These are phyloP conservation scores for Morinoia aosen DNA, from an alignment of 2,888 invertebrate species.

Conservation along the genomic window DNA sequence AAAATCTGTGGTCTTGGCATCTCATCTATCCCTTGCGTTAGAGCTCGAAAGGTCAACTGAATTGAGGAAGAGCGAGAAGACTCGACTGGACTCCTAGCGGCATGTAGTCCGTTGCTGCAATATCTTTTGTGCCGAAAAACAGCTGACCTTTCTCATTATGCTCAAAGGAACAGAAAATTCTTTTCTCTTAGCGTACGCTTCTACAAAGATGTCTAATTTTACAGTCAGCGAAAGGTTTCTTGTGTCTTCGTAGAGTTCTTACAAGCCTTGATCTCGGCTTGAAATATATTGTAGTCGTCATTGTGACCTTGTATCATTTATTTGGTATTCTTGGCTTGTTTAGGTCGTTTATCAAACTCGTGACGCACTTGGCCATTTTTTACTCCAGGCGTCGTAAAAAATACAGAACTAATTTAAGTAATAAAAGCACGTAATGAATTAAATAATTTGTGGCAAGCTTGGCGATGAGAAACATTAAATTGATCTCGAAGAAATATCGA, in stretches of 20 bases:
- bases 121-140: conserved; percentile 41
- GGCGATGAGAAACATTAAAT: not conserved
- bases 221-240: not conserved
- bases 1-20: not conserved
- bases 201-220: not conserved
- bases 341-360: not conserved
- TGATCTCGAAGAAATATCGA: not conserved
- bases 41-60: conserved; percentile 10
- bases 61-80: conserved; percentile 10
- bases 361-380: not conserved
- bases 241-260: not conserved
- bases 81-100: not conserved
- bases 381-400: not conserved
- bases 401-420: no score
- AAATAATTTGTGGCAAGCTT: not conserved
- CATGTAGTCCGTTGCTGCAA: not conserved
- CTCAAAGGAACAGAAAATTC: not conserved
- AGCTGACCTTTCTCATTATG: conserved; percentile 48
- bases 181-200: not conserved
- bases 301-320: not conserved
- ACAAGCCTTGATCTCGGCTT: not conserved
- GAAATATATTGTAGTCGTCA: not conserved
- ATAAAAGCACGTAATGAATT: no score
- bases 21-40: not conserved
- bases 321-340: not conserved